Base-by-base conservation (phyloP, 2,113 vertebrate species). In the Irena cyanogastra region DNA sequence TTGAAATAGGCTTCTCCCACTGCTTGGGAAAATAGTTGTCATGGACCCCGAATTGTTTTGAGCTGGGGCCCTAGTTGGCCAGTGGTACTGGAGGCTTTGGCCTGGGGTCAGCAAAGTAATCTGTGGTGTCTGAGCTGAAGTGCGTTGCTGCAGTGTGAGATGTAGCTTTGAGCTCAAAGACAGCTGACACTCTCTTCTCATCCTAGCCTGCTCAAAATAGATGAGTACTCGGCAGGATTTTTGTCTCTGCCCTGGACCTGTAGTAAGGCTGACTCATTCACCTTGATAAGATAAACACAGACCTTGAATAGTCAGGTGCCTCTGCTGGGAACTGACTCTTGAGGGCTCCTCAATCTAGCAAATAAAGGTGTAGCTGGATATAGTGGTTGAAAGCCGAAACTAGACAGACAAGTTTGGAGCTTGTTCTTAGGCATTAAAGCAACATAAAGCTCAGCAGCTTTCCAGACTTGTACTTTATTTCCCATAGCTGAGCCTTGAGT, bases 331-430 rank as follows among this genome's bases (percentile, higher is more conserved):
- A 24, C 83, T 89, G 63, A 71, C 76, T 96, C 91, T 92, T 87
- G 80, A 97, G 89, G 89, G 69, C 64, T 97, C 76, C 56, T 97
- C 83, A 56, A 52, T 90, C 89, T 89, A 92, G 83, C 69, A 96
- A 96, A 94, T 90, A 95, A 94, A 97, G 95, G 96, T 93, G 95
- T 96, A 95, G 89, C 93, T 96, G 72, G 33, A 83, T 90, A 47
- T 86, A 86, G 95, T 96, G 94, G 94, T 75, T 93, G 83, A 92
- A 83, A 94, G 83, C 23, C 72, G 64, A 81, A 96, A 96, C 94
- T 78, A 70, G 94, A 90, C 31, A 44, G 91, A 89, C 94, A 26
- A 90, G 94, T 94, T 92, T 87, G 33, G 64, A 23, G 76, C 60
- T 78, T 81, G 64, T 16, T 81, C 26, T 86, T 90, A 22, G 82